Evolutionary conservation across 2,797 vertebrate species (phyloP), one percentile per base, ranked within the genome.

Genomic region (Cossypha heuglini): DNA sequence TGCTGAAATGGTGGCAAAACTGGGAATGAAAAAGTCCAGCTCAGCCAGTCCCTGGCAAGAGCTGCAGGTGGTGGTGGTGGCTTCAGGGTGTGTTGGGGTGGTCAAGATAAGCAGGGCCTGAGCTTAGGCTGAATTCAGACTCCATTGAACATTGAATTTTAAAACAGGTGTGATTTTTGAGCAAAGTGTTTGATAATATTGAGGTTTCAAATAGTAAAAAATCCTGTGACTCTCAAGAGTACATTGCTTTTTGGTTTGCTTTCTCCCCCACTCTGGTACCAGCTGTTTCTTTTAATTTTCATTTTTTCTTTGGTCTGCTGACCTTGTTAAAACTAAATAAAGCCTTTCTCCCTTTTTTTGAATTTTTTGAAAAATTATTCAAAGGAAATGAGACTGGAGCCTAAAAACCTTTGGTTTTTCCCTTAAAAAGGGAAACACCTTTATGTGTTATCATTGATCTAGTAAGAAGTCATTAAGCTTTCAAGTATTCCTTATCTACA

Each of bases 401-500:
- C 8, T 9, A 48, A 86, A 73, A 37, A 2, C 21, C 24, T 73
- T 84, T 93, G 38, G 4, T 88, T 92, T 85, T 84, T 20, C 17
- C 20, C 22, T 80, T 80, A 55, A 63, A 90, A 86, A 88, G 46
- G 25, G 28, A 46, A 88, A 96, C 73, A 88, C 51, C 86, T 86
- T 93, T 75, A 57, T 51, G 59, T 86, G 35, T 63, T 66, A 49
- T 38, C 63, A 85, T 88, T 94, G 86, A 94, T 95, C 93, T 88
- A 37, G 68, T 52, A 83, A 66, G 46, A 78, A 92, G 57, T 52
- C 49, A 57, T 84, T 73, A 64, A 51, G 54, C 86, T 93, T 91
- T 96, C 86, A 94, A 79, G n/a, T 66, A 13, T 89, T 95, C 48
- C 67, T 85, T 90, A 91, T 85, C 88, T 85, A 63, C 67, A 68